Evolutionary conservation across 2,888 invertebrate species (phyloP), one percentile per base, ranked within the genome.

Genomic region (Ophion costatus): DNA sequence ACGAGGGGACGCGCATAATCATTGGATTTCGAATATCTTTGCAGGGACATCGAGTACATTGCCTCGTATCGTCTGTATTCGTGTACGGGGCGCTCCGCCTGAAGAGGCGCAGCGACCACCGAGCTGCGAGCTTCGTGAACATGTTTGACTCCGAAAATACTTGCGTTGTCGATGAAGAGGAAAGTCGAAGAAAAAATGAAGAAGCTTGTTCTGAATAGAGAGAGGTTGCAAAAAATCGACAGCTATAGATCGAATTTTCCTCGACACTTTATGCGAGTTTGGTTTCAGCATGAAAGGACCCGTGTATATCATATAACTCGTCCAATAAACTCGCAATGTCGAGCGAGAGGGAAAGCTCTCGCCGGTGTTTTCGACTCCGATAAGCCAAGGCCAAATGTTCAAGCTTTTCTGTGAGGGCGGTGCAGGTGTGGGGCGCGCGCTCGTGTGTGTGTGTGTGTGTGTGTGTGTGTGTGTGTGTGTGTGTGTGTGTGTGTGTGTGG

Each of bases 251-350:
- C 4, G 22, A 67, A 67, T 67, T 38, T 6, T 38, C 38, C 38
- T 38, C 38, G 5, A 38, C 20, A 22, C 22, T 67, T 14, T 2
- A 11, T 63, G 3, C 1, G 6, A 3, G 5, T 20, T n/a, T 11
- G 38, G 33, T 67, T 33, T 70, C 29, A 24, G 11, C 2, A 5
- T n/a, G 11, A 45, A 74, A 74, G 2, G 61, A 24, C 61, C 42
- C 61, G 24, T 74, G 33, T 11, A 14, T 66, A 17, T 38, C 17
- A 64, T 57, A 42, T 51, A 69, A 63, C 63, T 67, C 70, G 80
- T 83, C 80, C 75, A 67, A 84, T 84, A 80, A 75, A 80, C 76
- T 73, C 76, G 67, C 59, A 80, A 80, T 67, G 61, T 73, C 71
- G 61, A 56, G 45, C 80, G 67, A 61, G 66, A 80, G 71, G 67